Evolutionary conservation across 2,797 vertebrate species (phyloP).

Genomic region (Rhinella marina): DNA sequence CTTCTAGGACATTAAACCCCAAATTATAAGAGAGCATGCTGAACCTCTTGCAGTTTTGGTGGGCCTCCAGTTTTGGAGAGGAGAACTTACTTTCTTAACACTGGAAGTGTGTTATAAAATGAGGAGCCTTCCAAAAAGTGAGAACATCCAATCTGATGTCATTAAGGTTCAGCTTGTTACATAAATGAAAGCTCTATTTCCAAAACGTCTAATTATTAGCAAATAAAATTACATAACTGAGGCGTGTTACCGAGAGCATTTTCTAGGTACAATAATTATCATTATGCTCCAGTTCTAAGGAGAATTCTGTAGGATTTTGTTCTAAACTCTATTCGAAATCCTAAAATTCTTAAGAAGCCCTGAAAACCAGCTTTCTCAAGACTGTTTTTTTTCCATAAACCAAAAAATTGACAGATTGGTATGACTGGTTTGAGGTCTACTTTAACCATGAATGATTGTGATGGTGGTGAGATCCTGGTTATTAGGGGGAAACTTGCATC

Average conservation of each 20-base stretch:
- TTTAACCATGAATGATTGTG: too few species aligned
- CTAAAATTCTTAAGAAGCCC: too few species aligned
- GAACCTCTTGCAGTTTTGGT: slow-evolving; percentile 5
- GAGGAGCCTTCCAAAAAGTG: slow-evolving; percentile 9
- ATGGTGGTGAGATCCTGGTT: too few species aligned
- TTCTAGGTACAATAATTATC: neutral
- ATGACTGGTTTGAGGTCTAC: too few species aligned
- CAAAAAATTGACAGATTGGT: too few species aligned
- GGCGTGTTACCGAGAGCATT: neutral
- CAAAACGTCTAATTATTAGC: neutral
- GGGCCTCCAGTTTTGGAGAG: slow-evolving; percentile 23
- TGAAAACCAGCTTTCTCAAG: too few species aligned
- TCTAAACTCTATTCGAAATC: neutral
- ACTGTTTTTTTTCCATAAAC: too few species aligned
- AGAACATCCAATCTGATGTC: neutral
- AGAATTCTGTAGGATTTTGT: neutral
- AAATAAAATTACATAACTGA: neutral
- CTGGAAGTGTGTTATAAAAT: neutral
- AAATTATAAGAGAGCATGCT: neutral
- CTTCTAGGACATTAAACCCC: neutral
- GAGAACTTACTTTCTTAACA: neutral
- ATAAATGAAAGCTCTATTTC: neutral
- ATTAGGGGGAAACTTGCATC: too few species aligned
- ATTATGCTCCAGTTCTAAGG: neutral
- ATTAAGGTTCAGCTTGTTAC: neutral